Conservation (phyloP, 2,797 vertebrate genomes). For the Pseudomugil gertrudae region DNA sequence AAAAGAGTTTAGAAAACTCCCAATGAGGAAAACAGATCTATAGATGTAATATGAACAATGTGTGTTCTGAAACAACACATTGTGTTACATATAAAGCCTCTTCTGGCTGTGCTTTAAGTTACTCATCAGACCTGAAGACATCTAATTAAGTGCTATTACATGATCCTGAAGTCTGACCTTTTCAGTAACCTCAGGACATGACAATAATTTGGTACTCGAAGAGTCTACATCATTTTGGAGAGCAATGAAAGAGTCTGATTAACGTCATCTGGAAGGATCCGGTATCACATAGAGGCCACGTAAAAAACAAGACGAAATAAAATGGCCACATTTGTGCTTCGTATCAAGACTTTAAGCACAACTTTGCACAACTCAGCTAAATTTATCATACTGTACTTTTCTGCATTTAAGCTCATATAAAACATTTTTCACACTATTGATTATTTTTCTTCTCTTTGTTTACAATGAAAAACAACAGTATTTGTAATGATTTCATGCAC, state of each 20-base stretch:
- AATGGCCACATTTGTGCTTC: slow-evolving; percentile 22
- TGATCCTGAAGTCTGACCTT: background rate
- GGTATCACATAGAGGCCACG: slow-evolving; percentile 13
- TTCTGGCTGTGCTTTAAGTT: background rate
- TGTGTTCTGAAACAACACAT: background rate
- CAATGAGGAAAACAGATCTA: too few species aligned
- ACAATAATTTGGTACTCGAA: slow-evolving; percentile 5
- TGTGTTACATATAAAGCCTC: background rate
- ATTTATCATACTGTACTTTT: background rate
- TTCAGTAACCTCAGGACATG: background rate
- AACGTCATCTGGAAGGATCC: slow-evolving; percentile 26
- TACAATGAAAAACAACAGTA: background rate
- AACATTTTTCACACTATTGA: too few species aligned
- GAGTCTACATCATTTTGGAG: slow-evolving; percentile 8
- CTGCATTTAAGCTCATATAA: too few species aligned
- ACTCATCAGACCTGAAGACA: too few species aligned
- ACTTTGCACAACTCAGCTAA: too few species aligned
- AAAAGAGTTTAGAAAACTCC: too few species aligned
- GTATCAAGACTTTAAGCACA: background rate
- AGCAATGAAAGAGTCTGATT: slow-evolving; percentile 28
- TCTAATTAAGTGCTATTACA: background rate
- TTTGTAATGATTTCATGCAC: background rate
- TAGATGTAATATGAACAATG: too few species aligned
- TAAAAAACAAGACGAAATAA: slow-evolving; percentile 15
- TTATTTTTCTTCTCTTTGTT: background rate